Percentiles rank a stretch among this genome's conserved stretches.
Evolutionary conservation across 2,888 invertebrate species (phyloP).

Genomic region (Aplocera efformata): DNA sequence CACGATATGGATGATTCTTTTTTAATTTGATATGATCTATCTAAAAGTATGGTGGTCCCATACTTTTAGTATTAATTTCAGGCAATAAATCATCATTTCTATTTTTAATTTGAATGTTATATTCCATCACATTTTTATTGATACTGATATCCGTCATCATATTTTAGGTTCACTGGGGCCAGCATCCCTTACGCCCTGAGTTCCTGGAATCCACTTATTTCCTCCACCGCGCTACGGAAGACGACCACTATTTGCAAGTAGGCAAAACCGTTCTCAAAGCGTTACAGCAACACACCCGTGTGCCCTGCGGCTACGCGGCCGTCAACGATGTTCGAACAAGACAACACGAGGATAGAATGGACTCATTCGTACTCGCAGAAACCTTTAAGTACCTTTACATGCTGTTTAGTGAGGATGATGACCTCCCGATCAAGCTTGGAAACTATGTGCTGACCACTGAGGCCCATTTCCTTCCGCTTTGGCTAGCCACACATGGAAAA

Average conservation of each 20-base stretch:
- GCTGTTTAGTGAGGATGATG: slow-evolving; percentile 92
- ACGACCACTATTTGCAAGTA: slow-evolving; percentile 95
- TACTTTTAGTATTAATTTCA: too few relatives aligned
- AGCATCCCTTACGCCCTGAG: slow-evolving; percentile 97
- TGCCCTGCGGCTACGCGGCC: slow-evolving; percentile 98
- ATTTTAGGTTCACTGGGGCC: slow-evolving; percentile 96
- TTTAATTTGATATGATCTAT: too few relatives aligned
- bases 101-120: too few relatives aligned
- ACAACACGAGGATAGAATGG: slow-evolving; percentile 97
- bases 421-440: slow-evolving; percentile 89
- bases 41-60: too few relatives aligned
- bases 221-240: slow-evolving; percentile 95
- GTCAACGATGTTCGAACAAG: slow-evolving; percentile 97
- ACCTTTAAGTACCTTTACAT: slow-evolving; percentile 98
- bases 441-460: slow-evolving; percentile 96
- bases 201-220: slow-evolving; percentile 99
- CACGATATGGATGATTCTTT: too few relatives aligned
- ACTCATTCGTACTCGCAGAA: slow-evolving; percentile 98
- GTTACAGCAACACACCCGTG: slow-evolving; percentile 93
- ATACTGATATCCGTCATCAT: too few relatives aligned
- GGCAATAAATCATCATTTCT: too few relatives aligned
- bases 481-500: slow-evolving; percentile 84
- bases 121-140: not conserved
- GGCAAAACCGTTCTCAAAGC: slow-evolving; percentile 94
- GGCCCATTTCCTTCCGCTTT: slow-evolving; percentile 96